Conservation (phyloP, 2,797 vertebrate species). For the Oceanodroma leucorhoa region DNA sequence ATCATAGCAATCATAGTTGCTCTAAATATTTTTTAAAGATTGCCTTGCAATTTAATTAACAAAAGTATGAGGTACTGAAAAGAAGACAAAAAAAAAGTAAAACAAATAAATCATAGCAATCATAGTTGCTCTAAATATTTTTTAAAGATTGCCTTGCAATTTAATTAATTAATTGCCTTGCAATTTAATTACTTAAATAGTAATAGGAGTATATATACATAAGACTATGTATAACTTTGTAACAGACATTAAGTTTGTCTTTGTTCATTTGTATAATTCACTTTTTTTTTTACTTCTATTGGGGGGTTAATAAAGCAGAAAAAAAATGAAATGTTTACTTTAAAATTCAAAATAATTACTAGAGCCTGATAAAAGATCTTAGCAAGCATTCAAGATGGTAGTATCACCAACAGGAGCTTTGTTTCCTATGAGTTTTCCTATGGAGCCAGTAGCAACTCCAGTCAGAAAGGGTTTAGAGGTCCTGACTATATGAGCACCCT, state of each 20-base stretch:
- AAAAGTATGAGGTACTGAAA: not conserved
- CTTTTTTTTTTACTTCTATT: not conserved
- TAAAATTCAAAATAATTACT: not conserved
- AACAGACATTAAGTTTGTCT: not conserved
- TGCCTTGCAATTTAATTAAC: not conserved
- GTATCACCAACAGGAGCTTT: not conserved
- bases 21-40: not conserved
- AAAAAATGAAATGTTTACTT: not conserved
- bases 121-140: not conserved
- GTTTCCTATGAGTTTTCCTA: not conserved
- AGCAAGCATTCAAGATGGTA: not conserved
- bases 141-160: not conserved
- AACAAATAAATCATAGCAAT: not conserved
- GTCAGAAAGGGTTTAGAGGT: not conserved
- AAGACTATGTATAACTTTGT: not conserved
- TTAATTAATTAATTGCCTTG: no score
- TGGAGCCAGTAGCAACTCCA: not conserved
- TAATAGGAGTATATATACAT: not conserved
- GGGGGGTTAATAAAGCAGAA: not conserved
- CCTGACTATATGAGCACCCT: not conserved
- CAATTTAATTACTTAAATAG: not conserved
- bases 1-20: not conserved
- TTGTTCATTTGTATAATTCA: not conserved
- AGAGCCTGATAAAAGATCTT: not conserved
- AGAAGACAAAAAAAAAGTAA: not conserved